phyloP scores from a whole-genome alignment of 30 jellyfish, hydroid and myxozoan genomes.

The Catostylus mosaicus region DNA sequence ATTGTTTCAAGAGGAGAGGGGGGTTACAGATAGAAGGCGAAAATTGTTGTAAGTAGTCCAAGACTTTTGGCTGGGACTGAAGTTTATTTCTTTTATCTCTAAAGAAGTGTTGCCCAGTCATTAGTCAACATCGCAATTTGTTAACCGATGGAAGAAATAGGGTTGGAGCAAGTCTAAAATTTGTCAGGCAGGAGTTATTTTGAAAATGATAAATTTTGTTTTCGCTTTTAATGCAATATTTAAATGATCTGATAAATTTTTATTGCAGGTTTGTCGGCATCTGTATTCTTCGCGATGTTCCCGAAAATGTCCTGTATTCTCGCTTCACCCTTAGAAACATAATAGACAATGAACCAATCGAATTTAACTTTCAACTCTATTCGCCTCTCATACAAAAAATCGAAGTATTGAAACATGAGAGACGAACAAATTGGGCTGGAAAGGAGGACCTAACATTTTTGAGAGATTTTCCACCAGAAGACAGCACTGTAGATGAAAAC shows the following conservation, averaged over 20 bases:
- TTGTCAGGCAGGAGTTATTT: no score
- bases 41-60: no score
- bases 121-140: no score
- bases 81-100: no score
- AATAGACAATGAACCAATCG: constrained; percentile 89
- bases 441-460: constrained; percentile 64
- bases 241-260: not conserved
- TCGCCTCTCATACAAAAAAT: constrained; percentile 92
- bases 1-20: no score
- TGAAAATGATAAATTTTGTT: no score
- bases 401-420: constrained; percentile 94
- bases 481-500: constrained; percentile 83
- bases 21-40: no score
- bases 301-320: constrained; percentile 77
- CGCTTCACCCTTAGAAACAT: constrained; percentile 81
- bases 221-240: no score
- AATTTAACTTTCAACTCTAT: constrained; percentile 77
- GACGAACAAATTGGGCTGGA: constrained; percentile 61
- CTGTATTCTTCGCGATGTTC: constrained; percentile 59
- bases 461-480: constrained; percentile 90
- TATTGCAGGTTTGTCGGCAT: constrained; percentile 86
- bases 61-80: no score
- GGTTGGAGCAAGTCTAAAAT: no score
- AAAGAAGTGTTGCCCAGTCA: no score
- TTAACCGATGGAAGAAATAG: no score